A percentile compares a stretch with the other conserved stretches of the same genome.
Evolutionary conservation across 2,888 invertebrate genomes (phyloP).

Genomic region (Brachyopa scutellaris): DNA sequence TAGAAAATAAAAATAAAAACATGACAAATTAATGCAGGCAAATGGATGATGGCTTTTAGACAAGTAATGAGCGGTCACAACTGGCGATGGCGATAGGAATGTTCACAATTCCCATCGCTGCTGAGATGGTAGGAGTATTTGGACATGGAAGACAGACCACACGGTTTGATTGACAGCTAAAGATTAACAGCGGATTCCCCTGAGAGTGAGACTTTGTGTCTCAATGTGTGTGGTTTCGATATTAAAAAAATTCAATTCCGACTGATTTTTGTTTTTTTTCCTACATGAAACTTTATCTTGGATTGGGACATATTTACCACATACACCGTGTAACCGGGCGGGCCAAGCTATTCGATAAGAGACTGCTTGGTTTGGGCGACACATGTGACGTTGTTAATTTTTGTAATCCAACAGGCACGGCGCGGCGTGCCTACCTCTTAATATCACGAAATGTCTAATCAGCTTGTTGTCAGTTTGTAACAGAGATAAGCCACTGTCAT

Average conservation of each 20-base stretch:
- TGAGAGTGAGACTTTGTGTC: constrained; percentile 7
- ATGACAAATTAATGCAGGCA: constrained; percentile 61
- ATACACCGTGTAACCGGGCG: constrained; percentile 19
- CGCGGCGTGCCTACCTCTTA: constrained; percentile 5
- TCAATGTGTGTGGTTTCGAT: constrained; percentile 25
- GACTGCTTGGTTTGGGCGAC: constrained; percentile 22
- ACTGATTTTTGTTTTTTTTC: constrained; percentile 5
- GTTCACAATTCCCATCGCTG: constrained; percentile 28
- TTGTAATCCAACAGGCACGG: too few species aligned
- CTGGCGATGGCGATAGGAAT: constrained; percentile 4
- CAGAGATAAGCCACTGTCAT: background rate
- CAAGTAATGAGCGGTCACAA: constrained; percentile 50
- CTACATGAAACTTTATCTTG: constrained; percentile 38
- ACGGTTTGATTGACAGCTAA: constrained; percentile 58
- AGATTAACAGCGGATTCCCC: constrained; percentile 60
- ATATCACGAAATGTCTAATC: background rate
- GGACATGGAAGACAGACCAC: background rate
- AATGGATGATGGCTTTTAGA: constrained; percentile 47
- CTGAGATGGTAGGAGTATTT: too few species aligned
- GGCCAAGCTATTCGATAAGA: constrained; percentile 29
- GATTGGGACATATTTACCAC: constrained; percentile 18
- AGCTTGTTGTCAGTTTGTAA: background rate
- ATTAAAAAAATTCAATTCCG: constrained; percentile 50
- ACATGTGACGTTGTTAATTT: constrained; percentile 11
- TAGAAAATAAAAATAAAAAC: constrained; percentile 2